phyloP scores from a whole-genome alignment of 2,888 invertebrate genomes.

The Dicroscelio sp. region DNA sequence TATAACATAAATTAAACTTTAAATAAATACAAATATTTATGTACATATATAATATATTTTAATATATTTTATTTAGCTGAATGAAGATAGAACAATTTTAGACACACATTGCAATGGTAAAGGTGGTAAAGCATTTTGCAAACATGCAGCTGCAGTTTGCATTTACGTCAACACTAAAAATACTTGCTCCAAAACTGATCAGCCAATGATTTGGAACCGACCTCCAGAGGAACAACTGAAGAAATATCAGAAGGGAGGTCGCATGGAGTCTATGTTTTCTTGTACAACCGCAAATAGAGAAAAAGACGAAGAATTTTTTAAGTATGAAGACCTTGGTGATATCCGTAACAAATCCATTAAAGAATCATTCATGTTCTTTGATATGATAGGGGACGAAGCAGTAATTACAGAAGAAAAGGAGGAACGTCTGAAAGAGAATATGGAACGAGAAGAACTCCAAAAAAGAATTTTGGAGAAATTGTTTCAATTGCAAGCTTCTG shows the following conservation, averaged over 20 bases:
- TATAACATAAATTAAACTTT: neutral
- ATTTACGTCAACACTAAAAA: conserved; percentile 22
- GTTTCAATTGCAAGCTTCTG: neutral
- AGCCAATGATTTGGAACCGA: conserved; percentile 33
- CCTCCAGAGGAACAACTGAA: conserved; percentile 10
- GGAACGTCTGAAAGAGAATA: neutral
- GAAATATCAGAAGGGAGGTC: conserved; percentile 12
- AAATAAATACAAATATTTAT: too few species aligned
- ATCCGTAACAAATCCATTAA: neutral
- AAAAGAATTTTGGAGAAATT: neutral
- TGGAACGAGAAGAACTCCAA: neutral
- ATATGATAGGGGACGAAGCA: neutral
- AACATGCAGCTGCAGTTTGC: conserved; percentile 41
- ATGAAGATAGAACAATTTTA: neutral
- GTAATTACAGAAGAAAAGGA: neutral
- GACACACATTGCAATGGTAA: conserved; percentile 38
- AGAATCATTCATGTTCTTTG: neutral
- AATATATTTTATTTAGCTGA: neutral
- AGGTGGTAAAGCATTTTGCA: conserved; percentile 10
- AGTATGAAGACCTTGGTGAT: conserved; percentile 1
- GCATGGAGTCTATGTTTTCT: neutral
- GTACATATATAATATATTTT: too few species aligned
- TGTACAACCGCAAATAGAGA: neutral
- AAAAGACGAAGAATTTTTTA: neutral
- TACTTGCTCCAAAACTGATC: conserved; percentile 34